Conservation (phyloP, 2,113 vertebrate genomes). For the Clarias gariepinus region DNA sequence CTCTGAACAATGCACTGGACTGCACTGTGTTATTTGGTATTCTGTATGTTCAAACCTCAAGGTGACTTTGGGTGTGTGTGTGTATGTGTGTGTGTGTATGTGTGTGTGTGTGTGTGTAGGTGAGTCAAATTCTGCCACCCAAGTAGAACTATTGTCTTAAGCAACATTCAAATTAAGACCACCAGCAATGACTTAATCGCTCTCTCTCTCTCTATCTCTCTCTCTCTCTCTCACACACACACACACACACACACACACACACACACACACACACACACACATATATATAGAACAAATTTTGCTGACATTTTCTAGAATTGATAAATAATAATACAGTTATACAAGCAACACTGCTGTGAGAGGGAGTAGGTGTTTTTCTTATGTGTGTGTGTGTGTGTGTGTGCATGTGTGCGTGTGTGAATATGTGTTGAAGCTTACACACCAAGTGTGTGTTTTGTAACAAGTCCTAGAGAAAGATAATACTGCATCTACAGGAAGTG, state of each 20-base stretch:
- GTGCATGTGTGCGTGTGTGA: neutral
- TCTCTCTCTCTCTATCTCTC: slow-evolving; percentile 14
- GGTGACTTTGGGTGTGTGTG: slow-evolving; percentile 48
- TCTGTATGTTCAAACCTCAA: slow-evolving; percentile 41
- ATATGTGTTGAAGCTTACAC: neutral
- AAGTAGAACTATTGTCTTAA: slow-evolving; percentile 30
- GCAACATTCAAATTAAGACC: slow-evolving; percentile 38
- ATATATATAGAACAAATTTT: neutral
- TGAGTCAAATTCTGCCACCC: slow-evolving; percentile 46
- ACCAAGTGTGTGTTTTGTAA: slow-evolving; percentile 11
- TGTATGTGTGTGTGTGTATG: slow-evolving; percentile 45
- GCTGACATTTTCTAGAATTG: neutral
- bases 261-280: slow-evolving; percentile 12
- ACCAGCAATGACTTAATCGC: slow-evolving; percentile 39
- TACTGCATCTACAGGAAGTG: slow-evolving; percentile 57
- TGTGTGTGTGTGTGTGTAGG: slow-evolving; percentile 40
- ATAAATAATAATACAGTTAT: neutral
- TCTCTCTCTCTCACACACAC: slow-evolving; percentile 2
- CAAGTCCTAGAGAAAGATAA: slow-evolving; percentile 17
- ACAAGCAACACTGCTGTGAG: neutral
- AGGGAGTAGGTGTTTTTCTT: neutral
- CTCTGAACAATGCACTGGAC: neutral
- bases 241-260: slow-evolving; percentile 15
- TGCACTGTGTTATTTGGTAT: neutral
- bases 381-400: slow-evolving; percentile 22